Percentiles rank a stretch among this genome's conserved stretches.
phyloP scores from a whole-genome alignment of 1,140 invertebrate species.

The Philaenus spumarius region DNA sequence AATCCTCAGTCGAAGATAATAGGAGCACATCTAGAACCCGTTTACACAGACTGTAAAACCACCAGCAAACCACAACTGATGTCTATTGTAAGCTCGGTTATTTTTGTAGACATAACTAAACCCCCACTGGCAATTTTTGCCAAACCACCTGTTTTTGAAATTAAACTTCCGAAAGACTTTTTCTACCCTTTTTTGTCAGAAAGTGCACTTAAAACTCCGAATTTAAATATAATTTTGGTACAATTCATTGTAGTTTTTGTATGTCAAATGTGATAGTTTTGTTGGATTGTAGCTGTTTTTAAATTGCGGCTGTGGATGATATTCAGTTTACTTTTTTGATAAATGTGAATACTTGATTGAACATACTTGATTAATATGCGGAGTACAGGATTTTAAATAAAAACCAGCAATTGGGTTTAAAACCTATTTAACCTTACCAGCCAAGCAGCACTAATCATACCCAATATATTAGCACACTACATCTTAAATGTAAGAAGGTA shows the following conservation, averaged over 20 bases:
- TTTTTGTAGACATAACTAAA: slow-evolving; percentile 51
- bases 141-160: slow-evolving; percentile 50
- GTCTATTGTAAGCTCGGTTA: slow-evolving; percentile 41
- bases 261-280: no score
- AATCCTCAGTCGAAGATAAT: slow-evolving; percentile 44
- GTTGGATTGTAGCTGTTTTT: no score
- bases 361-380: no score
- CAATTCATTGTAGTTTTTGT: neutral
- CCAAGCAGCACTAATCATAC: no score
- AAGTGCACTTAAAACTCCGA: neutral
- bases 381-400: no score
- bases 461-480: no score
- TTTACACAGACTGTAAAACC: neutral
- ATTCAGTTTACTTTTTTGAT: no score
- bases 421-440: no score
- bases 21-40: slow-evolving; percentile 35
- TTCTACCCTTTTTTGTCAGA: slow-evolving; percentile 56
- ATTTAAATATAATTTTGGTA: neutral
- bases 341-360: no score
- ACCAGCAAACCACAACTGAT: neutral
- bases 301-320: no score
- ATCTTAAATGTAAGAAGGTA: no score
- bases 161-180: slow-evolving; percentile 59
- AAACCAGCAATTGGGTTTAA: no score
- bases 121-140: slow-evolving; percentile 46